Conservation (phyloP, 2,113 vertebrate genomes). For the Cyprinodon brontotheroides region DNA sequence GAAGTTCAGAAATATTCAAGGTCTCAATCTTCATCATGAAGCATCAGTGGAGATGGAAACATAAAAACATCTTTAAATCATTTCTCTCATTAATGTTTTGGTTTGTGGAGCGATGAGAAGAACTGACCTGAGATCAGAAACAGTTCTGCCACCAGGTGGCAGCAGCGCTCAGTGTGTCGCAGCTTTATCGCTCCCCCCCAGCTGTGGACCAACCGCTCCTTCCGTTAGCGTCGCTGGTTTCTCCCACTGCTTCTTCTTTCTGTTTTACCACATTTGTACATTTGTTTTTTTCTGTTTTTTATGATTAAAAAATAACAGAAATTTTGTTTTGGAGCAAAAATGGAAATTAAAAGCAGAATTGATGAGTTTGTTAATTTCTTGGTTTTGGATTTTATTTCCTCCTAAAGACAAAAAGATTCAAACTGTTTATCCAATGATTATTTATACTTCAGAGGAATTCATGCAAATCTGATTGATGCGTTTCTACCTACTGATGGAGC, state of each 20-base stretch:
- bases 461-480: too few species aligned
- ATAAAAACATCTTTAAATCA: too few species aligned
- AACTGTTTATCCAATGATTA: background rate
- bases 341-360: slow-evolving; percentile 45
- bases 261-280: slow-evolving; percentile 64
- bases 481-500: too few species aligned
- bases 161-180: slow-evolving; percentile 1
- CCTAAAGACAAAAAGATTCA: background rate
- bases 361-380: slow-evolving; percentile 5
- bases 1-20: background rate
- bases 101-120: background rate
- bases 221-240: slow-evolving; percentile 32
- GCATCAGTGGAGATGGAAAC: background rate
- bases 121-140: background rate
- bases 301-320: slow-evolving; percentile 32
- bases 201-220: background rate
- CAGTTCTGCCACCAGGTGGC: background rate
- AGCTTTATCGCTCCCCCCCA: slow-evolving; percentile 5
- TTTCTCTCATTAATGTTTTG: too few species aligned
- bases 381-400: background rate
- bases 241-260: slow-evolving; percentile 3
- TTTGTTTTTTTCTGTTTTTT: slow-evolving; percentile 53
- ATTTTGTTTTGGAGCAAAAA: slow-evolving; percentile 42
- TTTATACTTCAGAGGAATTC: background rate
- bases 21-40: background rate